phyloP scores from a whole-genome alignment of 2,113 vertebrate species.

The Neomonachus schauinslandi region DNA sequence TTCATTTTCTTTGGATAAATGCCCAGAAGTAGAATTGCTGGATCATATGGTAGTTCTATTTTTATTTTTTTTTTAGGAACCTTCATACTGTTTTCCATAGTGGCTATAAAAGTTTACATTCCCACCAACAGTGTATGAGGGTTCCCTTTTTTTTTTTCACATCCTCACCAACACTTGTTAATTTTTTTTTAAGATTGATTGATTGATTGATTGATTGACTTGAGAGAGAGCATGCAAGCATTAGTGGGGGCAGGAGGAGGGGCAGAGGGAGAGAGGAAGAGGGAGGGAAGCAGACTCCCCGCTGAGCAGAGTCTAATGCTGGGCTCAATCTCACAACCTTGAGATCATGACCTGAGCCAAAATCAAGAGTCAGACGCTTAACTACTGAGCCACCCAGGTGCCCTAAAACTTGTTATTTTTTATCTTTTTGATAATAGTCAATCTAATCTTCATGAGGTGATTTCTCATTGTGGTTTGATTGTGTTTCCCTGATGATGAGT shows the following conservation, averaged over 20 bases:
- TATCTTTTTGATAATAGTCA: neutral
- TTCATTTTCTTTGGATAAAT: neutral
- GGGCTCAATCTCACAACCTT: neutral
- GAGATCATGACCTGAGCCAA: neutral
- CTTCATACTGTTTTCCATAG: neutral
- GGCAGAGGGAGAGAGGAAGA: neutral
- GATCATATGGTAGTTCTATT: neutral
- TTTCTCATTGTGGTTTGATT: neutral
- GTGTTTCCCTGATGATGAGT: neutral
- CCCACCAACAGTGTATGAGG: neutral
- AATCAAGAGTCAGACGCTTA: neutral
- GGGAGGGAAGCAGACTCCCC: no score
- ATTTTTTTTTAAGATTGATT: neutral
- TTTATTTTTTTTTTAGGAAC: neutral
- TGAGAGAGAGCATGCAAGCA: neutral
- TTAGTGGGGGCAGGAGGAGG: neutral
- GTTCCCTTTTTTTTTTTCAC: neutral
- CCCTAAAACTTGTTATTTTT: neutral
- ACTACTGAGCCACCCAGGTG: neutral
- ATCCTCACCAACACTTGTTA: neutral
- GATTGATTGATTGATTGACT: neutral
- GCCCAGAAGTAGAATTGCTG: neutral
- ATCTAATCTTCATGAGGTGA: neutral
- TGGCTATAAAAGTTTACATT: neutral
- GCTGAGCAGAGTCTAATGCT: neutral